phyloP scores from a whole-genome alignment of 2,113 vertebrate genomes.

The Nematolebias whitei region DNA sequence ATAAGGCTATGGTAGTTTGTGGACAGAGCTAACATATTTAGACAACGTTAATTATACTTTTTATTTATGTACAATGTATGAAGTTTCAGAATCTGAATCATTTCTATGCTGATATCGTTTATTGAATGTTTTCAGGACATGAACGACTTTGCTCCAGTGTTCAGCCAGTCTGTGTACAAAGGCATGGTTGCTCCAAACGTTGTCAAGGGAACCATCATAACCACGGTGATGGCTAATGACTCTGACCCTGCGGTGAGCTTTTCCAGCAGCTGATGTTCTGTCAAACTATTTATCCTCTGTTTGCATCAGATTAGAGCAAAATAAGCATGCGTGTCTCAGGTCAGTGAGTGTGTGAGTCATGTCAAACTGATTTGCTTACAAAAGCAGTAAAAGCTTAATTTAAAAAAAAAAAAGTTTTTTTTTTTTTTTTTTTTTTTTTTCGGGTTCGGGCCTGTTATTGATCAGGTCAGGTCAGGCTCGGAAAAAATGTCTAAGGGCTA shows the following conservation, averaged over 20 bases:
- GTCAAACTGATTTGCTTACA: no score
- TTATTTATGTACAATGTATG: background rate
- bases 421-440: no score
- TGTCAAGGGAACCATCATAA: conserved; percentile 90
- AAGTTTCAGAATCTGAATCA: background rate
- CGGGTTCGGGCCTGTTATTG: no score
- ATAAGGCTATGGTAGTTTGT: background rate
- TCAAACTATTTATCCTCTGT: conserved; percentile 33
- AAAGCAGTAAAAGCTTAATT: background rate
- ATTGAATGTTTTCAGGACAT: conserved; percentile 86
- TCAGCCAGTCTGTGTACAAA: conserved; percentile 87
- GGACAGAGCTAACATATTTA: background rate
- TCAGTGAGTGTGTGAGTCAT: conserved; percentile 3
- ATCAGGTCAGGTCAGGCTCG: no score
- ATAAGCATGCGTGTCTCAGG: conserved; percentile 22
- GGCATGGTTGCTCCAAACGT: conserved; percentile 97
- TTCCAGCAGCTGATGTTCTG: conserved; percentile 42
- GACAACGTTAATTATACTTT: no score
- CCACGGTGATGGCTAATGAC: conserved; percentile 88
- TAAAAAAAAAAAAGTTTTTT: no score
- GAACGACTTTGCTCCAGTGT: conserved; percentile 95
- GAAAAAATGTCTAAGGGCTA: no score
- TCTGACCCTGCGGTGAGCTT: conserved; percentile 90
- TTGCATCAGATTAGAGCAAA: conserved; percentile 21
- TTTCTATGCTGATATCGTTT: conserved; percentile 6